Evolutionary conservation across 2,113 vertebrate species (phyloP), one percentile per base, ranked within the genome.

Genomic region (Chinchilla lanigera): DNA sequence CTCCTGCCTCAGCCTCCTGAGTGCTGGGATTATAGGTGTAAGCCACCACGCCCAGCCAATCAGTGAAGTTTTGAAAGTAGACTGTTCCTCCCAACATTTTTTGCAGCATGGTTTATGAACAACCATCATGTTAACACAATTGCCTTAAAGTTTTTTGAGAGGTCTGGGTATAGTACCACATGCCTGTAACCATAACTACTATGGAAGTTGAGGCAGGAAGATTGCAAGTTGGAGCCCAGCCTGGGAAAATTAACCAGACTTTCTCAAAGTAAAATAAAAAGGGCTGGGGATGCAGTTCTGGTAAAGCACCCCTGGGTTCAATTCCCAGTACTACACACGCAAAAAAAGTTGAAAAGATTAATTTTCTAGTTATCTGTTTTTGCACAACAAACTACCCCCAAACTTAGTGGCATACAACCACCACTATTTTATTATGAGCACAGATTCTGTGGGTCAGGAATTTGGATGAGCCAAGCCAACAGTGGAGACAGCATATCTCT

Each of bases 31-130:
- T 16, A 65, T 7, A 35, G 65, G 16, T n/a, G 7, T n/a, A 16
- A 19, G 16, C 65, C 65, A n/a, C 65, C 35, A n/a, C 7, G 65
- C 35, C 35, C 17, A 7, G 65, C 86, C 8, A 73, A 56, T 67
- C 10, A 56, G 11, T 73, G 52, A 89, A 86, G 63, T 86, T 96
- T 38, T 82, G 41, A 86, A 86, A 95, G 50, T 87, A 86, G 6
- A 71, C 14, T 78, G 38, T 63, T 69, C 17, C 14, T 91, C 11
- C 24, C 47, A 47, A 8, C 11, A 41, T 88, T 63, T 88, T 97
- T 73, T 28, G 41, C 47, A 71, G 14, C 26, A 67, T 35, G n/a
- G 58, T 86, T 33, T 93, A 47, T 58, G 83, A 80, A 90, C 58
- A 77, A 78, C 8, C 22, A 84, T 33, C n/a, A 84, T 6, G 7